Evolutionary conservation across 2,113 vertebrate genomes (phyloP).

Genomic region (Leucopsar rothschildi): DNA sequence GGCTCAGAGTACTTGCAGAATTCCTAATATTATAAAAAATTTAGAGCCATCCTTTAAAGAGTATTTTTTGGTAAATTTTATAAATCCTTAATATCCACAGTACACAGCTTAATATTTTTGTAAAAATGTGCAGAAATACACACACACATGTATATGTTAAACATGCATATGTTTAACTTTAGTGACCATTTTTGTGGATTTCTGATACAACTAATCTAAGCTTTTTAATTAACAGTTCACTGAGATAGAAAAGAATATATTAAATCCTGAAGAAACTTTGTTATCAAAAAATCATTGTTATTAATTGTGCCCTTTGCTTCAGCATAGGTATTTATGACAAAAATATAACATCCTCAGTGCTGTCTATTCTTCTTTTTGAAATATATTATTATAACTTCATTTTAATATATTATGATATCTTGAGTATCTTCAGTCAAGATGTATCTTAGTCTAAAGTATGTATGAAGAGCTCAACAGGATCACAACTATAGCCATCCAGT

Average conservation of each 20-base stretch:
- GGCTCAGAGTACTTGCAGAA: neutral
- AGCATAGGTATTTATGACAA: neutral
- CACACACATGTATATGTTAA: neutral
- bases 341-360: neutral
- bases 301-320: neutral
- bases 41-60: neutral
- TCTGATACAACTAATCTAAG: neutral
- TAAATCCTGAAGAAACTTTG: neutral
- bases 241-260: neutral
- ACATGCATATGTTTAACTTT: neutral
- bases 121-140: neutral
- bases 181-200: neutral
- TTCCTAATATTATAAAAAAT: neutral
- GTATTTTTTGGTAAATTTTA: neutral
- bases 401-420: neutral
- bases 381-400: neutral
- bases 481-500: neutral
- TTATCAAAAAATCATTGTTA: neutral
- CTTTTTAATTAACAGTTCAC: neutral
- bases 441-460: neutral
- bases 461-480: neutral
- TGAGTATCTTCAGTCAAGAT: neutral
- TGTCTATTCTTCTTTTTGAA: neutral
- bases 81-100: neutral
- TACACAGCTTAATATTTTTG: neutral